These are phyloP conservation scores for Criorhina ranunculi DNA, from an alignment of 2,888 invertebrate species.

Conservation along the genomic window DNA sequence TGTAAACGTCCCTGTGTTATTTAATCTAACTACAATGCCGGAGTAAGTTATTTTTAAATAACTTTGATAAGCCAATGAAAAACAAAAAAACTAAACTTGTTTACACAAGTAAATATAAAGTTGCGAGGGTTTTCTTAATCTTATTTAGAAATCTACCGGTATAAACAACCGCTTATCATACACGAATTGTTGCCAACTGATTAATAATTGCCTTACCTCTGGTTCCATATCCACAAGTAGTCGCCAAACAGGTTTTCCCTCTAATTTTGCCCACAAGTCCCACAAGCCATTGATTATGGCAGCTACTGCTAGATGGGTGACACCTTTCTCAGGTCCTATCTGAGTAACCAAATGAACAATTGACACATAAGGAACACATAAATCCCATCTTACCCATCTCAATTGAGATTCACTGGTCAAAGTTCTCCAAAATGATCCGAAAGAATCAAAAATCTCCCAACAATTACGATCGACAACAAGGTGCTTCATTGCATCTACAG, in stretches of 20 bases:
- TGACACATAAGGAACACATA: conserved; percentile 1
- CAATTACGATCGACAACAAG: conserved; percentile 89
- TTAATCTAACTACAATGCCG: conserved; percentile 1
- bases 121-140: conserved; percentile 2
- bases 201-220: conserved; percentile 85
- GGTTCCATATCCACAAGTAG: conserved; percentile 93
- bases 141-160: conserved; percentile 3
- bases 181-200: neutral
- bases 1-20: neutral
- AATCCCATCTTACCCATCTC: conserved; percentile 91
- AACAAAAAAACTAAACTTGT: neutral
- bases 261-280: conserved; percentile 95
- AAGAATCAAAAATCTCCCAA: conserved; percentile 90
- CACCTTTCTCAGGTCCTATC: conserved; percentile 97
- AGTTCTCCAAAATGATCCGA: conserved; percentile 91
- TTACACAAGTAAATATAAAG: neutral
- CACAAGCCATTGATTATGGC: conserved; percentile 95
- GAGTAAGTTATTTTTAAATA: neutral
- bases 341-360: conserved; percentile 80
- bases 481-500: conserved; percentile 89
- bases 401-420: conserved; percentile 95
- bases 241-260: conserved; percentile 94
- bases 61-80: conserved; percentile 9
- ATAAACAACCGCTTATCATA: conserved; percentile 1
- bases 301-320: conserved; percentile 93